These are phyloP conservation scores for Azemiops feae DNA, from an alignment of 2,113 vertebrate genomes.

Conservation along the genomic window DNA sequence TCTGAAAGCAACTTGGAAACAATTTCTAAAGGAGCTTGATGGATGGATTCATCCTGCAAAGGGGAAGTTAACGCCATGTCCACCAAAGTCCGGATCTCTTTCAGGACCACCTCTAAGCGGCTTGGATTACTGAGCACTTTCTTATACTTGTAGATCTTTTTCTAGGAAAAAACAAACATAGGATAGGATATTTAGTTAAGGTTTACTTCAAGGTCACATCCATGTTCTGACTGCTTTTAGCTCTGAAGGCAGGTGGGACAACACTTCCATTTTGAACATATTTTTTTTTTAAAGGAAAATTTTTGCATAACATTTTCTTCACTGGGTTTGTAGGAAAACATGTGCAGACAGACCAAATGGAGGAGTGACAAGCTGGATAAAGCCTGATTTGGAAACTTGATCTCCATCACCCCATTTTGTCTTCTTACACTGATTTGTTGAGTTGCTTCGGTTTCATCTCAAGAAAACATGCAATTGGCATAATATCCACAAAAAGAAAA, in stretches of 20 bases:
- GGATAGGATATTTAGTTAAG: neutral
- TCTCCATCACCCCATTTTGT: neutral
- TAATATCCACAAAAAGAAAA: neutral
- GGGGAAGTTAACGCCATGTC: conserved; percentile 96
- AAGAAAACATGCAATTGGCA: neutral
- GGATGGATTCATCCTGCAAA: conserved; percentile 96
- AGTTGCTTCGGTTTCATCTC: neutral
- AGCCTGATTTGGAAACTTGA: neutral
- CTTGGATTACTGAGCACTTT: conserved; percentile 96
- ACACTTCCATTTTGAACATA: neutral
- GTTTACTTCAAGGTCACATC: rapidly evolving
- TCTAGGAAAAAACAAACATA: conserved; percentile 69
- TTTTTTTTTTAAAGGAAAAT: neutral
- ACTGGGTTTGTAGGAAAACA: neutral
- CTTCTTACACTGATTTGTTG: neutral
- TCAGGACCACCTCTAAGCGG: conserved; percentile 96
- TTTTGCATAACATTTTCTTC: neutral
- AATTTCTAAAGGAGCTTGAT: conserved; percentile 96
- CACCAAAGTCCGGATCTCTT: conserved; percentile 95
- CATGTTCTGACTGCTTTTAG: neutral
- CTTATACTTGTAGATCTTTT: conserved; percentile 99
- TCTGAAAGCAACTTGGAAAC: conserved; percentile 97
- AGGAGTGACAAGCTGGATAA: neutral
- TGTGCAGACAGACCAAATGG: neutral
- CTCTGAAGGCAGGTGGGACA: no score